Base-by-base conservation (phyloP, 2,888 invertebrate species). In the Antitype chi region DNA sequence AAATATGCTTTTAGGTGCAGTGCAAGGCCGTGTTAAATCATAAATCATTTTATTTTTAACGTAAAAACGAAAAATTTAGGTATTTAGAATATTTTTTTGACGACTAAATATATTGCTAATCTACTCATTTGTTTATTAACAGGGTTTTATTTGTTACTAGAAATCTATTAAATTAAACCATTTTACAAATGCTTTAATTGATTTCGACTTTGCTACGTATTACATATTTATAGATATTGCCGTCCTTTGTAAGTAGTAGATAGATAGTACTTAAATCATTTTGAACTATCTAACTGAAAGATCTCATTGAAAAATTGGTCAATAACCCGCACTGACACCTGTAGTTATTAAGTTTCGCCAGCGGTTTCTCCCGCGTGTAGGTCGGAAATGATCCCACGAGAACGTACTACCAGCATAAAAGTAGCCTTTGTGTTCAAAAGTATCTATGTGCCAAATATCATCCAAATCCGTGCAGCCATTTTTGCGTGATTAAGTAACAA, bases 31-130 rank as follows among this genome's bases (percentile, higher is more conserved):
- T 3, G 47, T 4, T 25, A 68, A 76, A 69, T 55, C 52, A 80
- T 86, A 76, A 86, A 86, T 86, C 83, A 78, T 62, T 55, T 15
- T 0, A 66, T 47, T 66, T 73, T 63, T 28, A 60, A 64, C 47
- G 52, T 64, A 38, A 59, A 71, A 32, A 53, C 32, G 20, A 49
- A 76, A 71, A 66, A 53, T 32, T 15, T 43, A 20, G n/a, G 23
- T 32, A 1, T 49, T 9, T 38, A 0, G 53, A 3, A 47, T 23
- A 28, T 47, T 64, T 47, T 66, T 43, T 7, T 55, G 8, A 59
- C 17, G 62, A 28, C 59, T 74, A 13, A 64, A 74, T 55, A 72
- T 59, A 69, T 70, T n/a, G 23, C n/a, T 63, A 32, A 63, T 25
- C 47, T 28, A 20, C 25, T 60, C 25, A 23, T 28, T 52, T 15